A percentile compares a stretch with the other conserved stretches of the same genome.
These are phyloP conservation scores for Glyptemys insculpta DNA, from an alignment of 2,797 vertebrate genomes.

Conservation along the genomic window DNA sequence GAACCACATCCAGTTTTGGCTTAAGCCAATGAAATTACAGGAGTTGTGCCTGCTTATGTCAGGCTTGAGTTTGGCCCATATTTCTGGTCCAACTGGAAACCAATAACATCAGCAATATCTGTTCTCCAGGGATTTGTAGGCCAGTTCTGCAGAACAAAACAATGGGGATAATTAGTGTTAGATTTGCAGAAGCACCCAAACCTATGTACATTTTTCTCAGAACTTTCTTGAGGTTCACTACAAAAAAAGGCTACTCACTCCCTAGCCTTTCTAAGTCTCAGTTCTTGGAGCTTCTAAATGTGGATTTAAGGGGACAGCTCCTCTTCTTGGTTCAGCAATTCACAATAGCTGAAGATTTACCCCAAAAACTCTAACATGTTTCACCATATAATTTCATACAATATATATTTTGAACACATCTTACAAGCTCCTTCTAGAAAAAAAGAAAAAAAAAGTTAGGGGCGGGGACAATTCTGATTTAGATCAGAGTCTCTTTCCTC, in stretches of 20 bases:
- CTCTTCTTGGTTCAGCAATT: neutral
- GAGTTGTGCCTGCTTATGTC: neutral
- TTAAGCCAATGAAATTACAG: conserved; percentile 8
- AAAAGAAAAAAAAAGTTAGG: neutral
- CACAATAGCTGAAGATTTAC: neutral
- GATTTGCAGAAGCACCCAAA: neutral
- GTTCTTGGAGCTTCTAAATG: accelerated
- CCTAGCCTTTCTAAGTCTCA: neutral
- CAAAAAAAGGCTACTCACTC: neutral
- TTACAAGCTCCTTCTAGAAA: neutral
- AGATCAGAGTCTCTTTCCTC: neutral
- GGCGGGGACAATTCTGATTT: neutral
- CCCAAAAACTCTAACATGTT: neutral
- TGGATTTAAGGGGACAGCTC: neutral
- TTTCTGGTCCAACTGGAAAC: neutral
- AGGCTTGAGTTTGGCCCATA: conserved; percentile 7
- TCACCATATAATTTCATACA: neutral
- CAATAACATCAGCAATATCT: neutral
- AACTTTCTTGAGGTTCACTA: neutral
- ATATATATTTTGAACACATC: neutral
- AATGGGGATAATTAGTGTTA: neutral
- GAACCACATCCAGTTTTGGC: conserved; percentile 14
- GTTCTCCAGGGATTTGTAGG: neutral
- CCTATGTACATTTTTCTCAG: neutral
- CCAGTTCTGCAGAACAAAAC: neutral